phyloP scores from a whole-genome alignment of 2,113 vertebrate genomes.

The Fregata magnificens region DNA sequence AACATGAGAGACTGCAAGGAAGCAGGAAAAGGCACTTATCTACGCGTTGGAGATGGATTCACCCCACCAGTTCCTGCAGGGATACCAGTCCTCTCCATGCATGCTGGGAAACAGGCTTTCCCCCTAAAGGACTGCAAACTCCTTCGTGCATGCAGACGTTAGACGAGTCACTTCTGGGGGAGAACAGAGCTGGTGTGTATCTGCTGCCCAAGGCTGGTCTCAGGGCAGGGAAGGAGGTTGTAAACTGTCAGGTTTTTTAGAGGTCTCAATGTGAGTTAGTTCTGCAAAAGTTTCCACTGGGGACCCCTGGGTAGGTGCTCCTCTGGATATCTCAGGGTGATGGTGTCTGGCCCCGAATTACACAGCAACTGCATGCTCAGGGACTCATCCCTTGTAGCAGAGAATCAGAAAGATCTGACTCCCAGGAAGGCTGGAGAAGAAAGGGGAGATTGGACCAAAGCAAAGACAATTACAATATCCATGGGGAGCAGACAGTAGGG shows the following conservation, averaged over 20 bases:
- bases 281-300: background rate
- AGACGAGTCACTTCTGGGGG: background rate
- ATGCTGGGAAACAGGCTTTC: background rate
- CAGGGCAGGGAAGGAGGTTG: background rate
- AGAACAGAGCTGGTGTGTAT: background rate
- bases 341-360: background rate
- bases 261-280: background rate
- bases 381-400: background rate
- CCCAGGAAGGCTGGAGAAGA: background rate
- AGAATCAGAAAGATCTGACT: background rate
- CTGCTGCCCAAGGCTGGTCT: background rate
- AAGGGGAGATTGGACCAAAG: too few species aligned
- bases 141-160: background rate
- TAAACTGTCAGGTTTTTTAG: background rate
- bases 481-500: accelerated
- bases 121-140: background rate
- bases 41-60: background rate
- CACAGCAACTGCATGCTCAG: accelerated
- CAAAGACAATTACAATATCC: background rate
- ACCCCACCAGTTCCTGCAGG: constrained; percentile 28
- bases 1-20: background rate
- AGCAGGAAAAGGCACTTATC: constrained; percentile 24
- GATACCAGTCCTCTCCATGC: background rate
- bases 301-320: background rate
- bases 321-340: background rate